These are phyloP conservation scores for Terrapene triunguis DNA, from an alignment of 2,113 vertebrate species.

Conservation along the genomic window DNA sequence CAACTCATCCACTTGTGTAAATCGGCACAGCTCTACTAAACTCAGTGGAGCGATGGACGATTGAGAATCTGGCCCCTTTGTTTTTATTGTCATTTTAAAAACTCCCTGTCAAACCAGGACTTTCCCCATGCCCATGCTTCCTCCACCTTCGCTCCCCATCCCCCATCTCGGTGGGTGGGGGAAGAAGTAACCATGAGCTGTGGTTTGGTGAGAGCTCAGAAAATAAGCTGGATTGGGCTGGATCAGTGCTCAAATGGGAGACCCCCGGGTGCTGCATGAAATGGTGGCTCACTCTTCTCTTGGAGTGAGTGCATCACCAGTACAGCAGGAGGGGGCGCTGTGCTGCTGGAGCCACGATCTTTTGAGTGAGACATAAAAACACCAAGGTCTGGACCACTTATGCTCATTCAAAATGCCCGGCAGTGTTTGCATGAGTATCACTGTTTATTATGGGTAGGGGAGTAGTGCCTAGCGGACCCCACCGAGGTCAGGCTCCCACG, in stretches of 20 bases:
- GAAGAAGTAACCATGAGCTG: background rate
- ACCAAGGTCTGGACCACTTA: background rate
- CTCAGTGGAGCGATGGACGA: accelerated
- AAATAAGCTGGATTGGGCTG: background rate
- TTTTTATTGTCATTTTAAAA: background rate
- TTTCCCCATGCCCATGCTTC: background rate
- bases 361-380: background rate
- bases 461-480: background rate
- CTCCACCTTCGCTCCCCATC: background rate
- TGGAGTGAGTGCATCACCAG: background rate
- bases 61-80: background rate
- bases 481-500: background rate
- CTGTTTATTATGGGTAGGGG: conserved; percentile 1
- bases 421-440: background rate
- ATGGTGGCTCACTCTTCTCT: background rate
- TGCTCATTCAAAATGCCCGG: background rate
- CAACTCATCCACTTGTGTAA: background rate
- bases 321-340: background rate
- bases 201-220: background rate
- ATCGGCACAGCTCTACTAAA: background rate
- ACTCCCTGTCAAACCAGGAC: background rate
- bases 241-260: background rate
- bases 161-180: background rate
- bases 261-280: background rate
- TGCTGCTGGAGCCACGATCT: background rate